Percentiles rank a stretch among this genome's conserved stretches.
These are phyloP conservation scores for Calidris pugnax DNA, from an alignment of 2,113 vertebrate genomes.

Conservation along the genomic window DNA sequence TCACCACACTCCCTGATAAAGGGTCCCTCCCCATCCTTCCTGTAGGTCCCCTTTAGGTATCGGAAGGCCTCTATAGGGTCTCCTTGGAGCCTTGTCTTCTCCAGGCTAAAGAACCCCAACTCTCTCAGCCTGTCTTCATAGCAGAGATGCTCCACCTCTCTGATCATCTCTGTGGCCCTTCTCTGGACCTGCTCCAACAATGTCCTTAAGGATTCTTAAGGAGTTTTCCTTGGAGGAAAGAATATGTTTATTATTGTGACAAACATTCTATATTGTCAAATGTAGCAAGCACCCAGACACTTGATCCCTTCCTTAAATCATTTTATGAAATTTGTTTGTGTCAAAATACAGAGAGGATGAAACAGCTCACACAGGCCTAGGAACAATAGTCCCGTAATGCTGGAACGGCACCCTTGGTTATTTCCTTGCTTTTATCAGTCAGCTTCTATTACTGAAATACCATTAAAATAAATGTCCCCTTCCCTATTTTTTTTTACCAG, in stretches of 20 bases:
- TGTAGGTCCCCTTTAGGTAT: neutral
- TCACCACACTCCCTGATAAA: neutral
- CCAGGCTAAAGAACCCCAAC: neutral
- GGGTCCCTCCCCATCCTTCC: neutral
- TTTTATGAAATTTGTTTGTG: neutral
- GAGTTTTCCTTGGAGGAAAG: neutral
- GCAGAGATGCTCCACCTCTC: neutral
- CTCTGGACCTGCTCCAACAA: neutral
- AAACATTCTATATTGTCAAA: neutral
- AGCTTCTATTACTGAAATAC: neutral
- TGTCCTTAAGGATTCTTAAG: neutral
- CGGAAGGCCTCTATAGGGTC: neutral
- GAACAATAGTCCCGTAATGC: neutral
- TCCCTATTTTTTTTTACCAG: neutral
- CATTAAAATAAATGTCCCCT: neutral
- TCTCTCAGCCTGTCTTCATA: neutral
- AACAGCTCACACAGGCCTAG: neutral
- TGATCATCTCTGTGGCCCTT: neutral
- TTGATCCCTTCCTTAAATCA: neutral
- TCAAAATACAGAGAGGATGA: neutral
- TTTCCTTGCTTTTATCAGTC: neutral
- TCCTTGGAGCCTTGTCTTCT: neutral
- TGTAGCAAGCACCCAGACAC: neutral
- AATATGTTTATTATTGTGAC: neutral
- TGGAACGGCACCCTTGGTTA: neutral